These are phyloP conservation scores for Egretta garzetta DNA, from an alignment of 2,113 vertebrate species.

Conservation along the genomic window DNA sequence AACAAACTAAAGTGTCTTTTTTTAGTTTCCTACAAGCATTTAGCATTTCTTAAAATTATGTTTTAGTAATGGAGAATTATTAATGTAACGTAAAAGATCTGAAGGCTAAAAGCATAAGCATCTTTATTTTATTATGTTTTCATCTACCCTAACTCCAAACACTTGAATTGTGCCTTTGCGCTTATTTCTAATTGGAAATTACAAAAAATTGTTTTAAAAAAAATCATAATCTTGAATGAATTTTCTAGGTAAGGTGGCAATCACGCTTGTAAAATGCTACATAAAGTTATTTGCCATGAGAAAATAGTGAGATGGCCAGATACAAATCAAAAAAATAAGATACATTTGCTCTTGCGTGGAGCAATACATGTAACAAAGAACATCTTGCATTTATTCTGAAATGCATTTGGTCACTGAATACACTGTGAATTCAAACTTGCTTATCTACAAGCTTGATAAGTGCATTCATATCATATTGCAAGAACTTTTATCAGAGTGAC, in stretches of 20 bases:
- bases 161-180: neutral
- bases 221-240: neutral
- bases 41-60: neutral
- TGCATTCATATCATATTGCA: neutral
- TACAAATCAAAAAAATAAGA: neutral
- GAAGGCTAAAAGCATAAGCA: neutral
- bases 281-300: neutral
- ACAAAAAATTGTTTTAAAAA: neutral
- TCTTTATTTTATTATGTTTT: neutral
- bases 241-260: neutral
- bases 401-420: neutral
- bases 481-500: neutral
- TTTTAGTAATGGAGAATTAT: neutral
- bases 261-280: neutral
- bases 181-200: neutral
- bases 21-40: neutral
- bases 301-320: neutral
- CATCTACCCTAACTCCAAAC: neutral
- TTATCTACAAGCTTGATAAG: neutral
- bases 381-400: neutral
- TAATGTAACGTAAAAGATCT: neutral
- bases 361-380: neutral
- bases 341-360: neutral
- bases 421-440: neutral
- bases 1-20: neutral